Conservation (phyloP, 2,888 invertebrate genomes). For the Andrena minutula region DNA sequence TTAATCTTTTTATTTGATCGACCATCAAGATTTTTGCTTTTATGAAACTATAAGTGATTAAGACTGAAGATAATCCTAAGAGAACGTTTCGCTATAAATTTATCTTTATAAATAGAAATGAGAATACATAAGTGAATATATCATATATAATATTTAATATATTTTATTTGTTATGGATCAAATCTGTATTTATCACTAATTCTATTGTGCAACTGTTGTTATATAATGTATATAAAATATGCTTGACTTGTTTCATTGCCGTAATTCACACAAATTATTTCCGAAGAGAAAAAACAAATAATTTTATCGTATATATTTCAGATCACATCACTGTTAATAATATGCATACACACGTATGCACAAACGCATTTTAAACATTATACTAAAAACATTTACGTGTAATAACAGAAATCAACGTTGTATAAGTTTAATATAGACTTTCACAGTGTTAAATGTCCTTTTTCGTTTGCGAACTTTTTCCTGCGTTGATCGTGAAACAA, state of each 20-base stretch:
- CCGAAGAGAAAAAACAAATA: slow-evolving; percentile 14
- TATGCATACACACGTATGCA: slow-evolving; percentile 44
- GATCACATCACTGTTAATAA: slow-evolving; percentile 25
- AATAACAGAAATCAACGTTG: slow-evolving; percentile 8
- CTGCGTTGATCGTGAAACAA: neutral
- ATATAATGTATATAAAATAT: slow-evolving; percentile 35
- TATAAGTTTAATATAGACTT: slow-evolving; percentile 2
- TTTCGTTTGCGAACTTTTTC: neutral
- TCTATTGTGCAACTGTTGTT: slow-evolving; percentile 6
- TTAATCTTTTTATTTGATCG: slow-evolving; percentile 6
- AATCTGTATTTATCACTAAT: slow-evolving; percentile 12
- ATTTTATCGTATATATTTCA: slow-evolving; percentile 29
- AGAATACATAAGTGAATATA: slow-evolving; percentile 22
- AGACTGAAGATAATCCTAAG: slow-evolving; percentile 22
- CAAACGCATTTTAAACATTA: slow-evolving; percentile 15
- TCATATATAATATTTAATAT: slow-evolving; percentile 23
- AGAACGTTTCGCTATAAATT: slow-evolving; percentile 9
- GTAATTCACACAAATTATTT: slow-evolving; percentile 34
- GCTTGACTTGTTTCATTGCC: slow-evolving; percentile 23
- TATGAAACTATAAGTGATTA: neutral
- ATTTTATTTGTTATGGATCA: slow-evolving; percentile 27
- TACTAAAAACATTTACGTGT: slow-evolving; percentile 18
- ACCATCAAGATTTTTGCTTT: neutral
- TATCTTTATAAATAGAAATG: slow-evolving; percentile 27
- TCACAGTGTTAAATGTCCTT: neutral